Evolutionary conservation across 2,797 vertebrate genomes (phyloP).

Genomic region (Amblyraja radiata): DNA sequence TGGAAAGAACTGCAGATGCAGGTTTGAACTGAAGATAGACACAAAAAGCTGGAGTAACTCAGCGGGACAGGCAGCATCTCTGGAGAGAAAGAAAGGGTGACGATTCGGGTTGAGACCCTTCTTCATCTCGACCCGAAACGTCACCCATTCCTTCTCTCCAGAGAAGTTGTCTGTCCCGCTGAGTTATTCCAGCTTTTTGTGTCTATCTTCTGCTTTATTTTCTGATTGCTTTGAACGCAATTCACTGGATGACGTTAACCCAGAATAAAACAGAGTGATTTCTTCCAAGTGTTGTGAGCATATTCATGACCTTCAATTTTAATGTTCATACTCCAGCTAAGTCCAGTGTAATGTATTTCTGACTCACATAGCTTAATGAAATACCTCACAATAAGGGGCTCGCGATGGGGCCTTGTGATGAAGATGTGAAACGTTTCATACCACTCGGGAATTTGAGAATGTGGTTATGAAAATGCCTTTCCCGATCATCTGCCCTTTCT

Average conservation of each 20-base stretch:
- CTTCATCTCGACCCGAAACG: too few relatives aligned
- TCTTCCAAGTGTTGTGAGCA: not conserved
- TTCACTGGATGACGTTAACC: not conserved
- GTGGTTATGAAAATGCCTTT: not conserved
- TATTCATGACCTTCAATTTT: not conserved
- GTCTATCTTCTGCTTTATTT: not conserved
- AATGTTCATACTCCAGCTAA: not conserved
- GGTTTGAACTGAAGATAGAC: too few relatives aligned
- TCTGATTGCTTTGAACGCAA: not conserved
- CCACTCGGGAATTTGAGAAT: not conserved
- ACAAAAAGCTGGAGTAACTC: too few relatives aligned
- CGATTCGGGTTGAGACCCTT: too few relatives aligned
- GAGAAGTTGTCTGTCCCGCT: too few relatives aligned
- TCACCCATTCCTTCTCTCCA: too few relatives aligned
- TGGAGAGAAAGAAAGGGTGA: too few relatives aligned
- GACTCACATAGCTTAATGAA: not conserved
- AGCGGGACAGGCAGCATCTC: too few relatives aligned
- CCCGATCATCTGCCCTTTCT: not conserved
- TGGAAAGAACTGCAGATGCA: too few relatives aligned
- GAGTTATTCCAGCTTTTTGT: too few relatives aligned
- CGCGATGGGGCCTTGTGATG: too few relatives aligned
- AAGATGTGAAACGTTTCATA: not conserved
- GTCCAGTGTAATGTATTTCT: not conserved
- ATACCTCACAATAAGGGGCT: too few relatives aligned
- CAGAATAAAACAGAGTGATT: not conserved